A percentile compares a stretch with the other conserved stretches of the same genome.
Evolutionary conservation across 2,797 vertebrate species (phyloP).

Genomic region (Botia kubotai): DNA sequence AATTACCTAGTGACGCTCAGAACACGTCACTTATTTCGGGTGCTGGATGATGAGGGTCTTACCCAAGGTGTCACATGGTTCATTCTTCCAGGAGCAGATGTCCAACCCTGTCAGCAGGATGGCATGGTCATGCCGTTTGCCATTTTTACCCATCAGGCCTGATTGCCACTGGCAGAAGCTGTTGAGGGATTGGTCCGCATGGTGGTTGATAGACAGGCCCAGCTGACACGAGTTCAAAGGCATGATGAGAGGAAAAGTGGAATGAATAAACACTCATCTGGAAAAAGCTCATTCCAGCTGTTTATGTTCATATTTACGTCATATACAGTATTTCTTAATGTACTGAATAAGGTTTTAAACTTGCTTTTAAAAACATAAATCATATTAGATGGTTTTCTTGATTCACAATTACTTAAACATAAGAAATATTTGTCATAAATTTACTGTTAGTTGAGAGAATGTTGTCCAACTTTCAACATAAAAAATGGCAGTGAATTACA

Average conservation of each 20-base stretch:
- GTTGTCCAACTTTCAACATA: too few species aligned
- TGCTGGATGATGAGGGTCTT: conserved; percentile 52
- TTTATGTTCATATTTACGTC: neutral
- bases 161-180: conserved; percentile 99
- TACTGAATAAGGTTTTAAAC: neutral
- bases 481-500: too few species aligned
- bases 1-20: neutral
- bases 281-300: neutral
- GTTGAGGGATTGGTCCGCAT: conserved; percentile 95
- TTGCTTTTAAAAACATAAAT: neutral
- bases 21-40: conserved; percentile 12
- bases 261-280: conserved; percentile 8
- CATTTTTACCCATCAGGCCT: conserved; percentile 88
- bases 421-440: too few species aligned
- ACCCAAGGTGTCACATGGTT: conserved; percentile 97
- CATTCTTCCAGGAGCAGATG: conserved; percentile 99
- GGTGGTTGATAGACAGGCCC: conserved; percentile 91
- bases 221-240: conserved; percentile 73
- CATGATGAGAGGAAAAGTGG: neutral
- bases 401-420: too few species aligned
- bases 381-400: neutral
- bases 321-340: neutral
- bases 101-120: conserved; percentile 95
- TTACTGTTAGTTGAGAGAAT: too few species aligned
- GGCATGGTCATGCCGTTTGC: conserved; percentile 94